phyloP scores from a whole-genome alignment of 1,140 invertebrate genomes.

The Mycetomoellerius zeteki region DNA sequence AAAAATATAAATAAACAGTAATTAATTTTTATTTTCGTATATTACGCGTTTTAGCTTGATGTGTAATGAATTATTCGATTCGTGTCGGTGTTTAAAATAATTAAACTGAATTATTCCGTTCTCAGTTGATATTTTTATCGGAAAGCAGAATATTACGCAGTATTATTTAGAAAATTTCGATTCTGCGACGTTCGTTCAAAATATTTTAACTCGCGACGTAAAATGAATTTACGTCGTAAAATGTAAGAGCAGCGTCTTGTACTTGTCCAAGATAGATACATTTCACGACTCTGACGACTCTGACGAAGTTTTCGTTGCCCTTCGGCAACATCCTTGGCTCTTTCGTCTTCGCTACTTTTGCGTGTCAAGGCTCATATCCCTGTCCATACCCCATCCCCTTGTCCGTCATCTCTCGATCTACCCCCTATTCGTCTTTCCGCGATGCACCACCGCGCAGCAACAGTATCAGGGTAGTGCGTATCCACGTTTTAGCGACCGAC shows the following conservation, averaged over 20 bases:
- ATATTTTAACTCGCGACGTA: neutral
- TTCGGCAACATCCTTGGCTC: neutral
- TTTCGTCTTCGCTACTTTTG: constrained; percentile 4
- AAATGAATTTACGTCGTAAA: neutral
- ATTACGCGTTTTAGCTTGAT: too few species aligned
- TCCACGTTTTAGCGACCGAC: constrained; percentile 74
- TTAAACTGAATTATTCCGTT: too few species aligned
- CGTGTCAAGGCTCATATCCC: constrained; percentile 27
- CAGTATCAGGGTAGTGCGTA: constrained; percentile 66
- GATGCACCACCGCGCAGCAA: constrained; percentile 63
- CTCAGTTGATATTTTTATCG: too few species aligned
- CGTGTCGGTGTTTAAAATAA: too few species aligned
- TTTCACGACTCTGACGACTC: neutral
- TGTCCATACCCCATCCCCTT: neutral
- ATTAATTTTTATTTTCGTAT: too few species aligned
- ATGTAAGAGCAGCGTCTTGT: neutral
- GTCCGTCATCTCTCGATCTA: constrained; percentile 35
- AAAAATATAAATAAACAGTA: too few species aligned
- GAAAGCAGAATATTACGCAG: too few species aligned
- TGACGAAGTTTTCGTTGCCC: neutral
- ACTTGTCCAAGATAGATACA: neutral
- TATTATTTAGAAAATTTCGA: neutral
- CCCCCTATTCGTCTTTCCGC: neutral
- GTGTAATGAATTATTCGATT: too few species aligned
- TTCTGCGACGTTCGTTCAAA: neutral